Evolutionary conservation across 53 echinoderm and acorn worm genomes (phyloP).

Genomic region (Hippasteria phrygiana): DNA sequence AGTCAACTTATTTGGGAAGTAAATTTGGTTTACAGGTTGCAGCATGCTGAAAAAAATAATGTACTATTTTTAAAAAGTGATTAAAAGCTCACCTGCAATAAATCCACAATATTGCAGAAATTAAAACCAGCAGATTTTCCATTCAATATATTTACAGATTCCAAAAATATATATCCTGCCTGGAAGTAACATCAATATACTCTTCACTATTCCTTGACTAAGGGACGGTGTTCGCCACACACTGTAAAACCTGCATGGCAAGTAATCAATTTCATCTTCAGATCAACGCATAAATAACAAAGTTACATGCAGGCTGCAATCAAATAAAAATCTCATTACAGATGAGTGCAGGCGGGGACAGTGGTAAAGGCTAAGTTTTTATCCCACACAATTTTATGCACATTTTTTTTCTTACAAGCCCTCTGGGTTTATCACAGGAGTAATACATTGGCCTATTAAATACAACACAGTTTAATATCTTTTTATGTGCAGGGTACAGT

Average conservation of each 20-base stretch:
- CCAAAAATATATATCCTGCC: background rate
- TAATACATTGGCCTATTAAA: background rate
- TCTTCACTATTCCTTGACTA: background rate
- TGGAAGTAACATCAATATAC: background rate
- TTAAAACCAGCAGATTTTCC: background rate
- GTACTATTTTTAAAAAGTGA: too few species aligned
- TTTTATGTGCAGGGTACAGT: too few species aligned
- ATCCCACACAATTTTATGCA: too few species aligned
- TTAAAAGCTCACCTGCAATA: background rate
- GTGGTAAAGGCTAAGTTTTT: too few species aligned
- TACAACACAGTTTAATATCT: too few species aligned
- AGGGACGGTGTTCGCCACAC: background rate
- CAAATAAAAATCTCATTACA: constrained; percentile 18
- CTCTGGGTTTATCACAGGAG: too few species aligned
- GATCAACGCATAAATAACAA: constrained; percentile 28
- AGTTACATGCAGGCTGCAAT: constrained; percentile 8
- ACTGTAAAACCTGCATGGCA: background rate
- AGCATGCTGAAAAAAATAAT: too few species aligned
- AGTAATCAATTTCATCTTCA: background rate
- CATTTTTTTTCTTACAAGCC: too few species aligned
- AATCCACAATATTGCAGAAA: background rate
- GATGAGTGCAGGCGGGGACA: background rate
- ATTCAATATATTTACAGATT: background rate
- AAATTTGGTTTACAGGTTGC: too few species aligned
- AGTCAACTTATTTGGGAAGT: too few species aligned